Base-by-base conservation (phyloP, 2,888 invertebrate species). In the Prosapia bicincta region DNA sequence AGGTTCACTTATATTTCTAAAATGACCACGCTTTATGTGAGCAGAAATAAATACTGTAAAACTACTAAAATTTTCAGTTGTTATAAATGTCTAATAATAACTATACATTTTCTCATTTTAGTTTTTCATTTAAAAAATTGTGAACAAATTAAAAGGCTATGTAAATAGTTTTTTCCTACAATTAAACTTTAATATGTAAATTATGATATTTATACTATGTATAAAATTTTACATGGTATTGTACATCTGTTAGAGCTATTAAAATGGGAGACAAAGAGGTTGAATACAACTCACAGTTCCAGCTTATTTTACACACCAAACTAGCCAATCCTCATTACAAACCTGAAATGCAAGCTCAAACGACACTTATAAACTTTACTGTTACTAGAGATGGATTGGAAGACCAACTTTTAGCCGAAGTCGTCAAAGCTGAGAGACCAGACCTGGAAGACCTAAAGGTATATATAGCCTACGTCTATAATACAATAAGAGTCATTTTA, bases 291-390 rank as follows among this genome's bases (percentile, higher is more conserved):
- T 87, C 92, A 3, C 89, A 88, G 75, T 98, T 98, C 84, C 90
- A 94, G 66, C 87, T 98, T 3, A 93, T 98, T 80, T 86, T 98
- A 25, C 98, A 98, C 82, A 98, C 98, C 0, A 98, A 98, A 86
- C 85, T 98, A 81, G 97, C 97, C 0, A 98, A 98, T 87, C 98
- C 98, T 13, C 98, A 98, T 87, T 98, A 98, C 85, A 96, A 98
- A 84, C 98, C 98, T 0, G 98, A 98, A 88, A 96, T 98, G 95
- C 98, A 98, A 86, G 98, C 98, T 15, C 98, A 98, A 87, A 96
- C 97, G 0, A 98, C 98, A 1, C 87, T 98, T 77, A 97, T 98
- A 79, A 98, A 98, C 86, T 98, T 98, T 83, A 98, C 98, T 10
- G 98, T 98, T 7, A 98, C 98, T 7, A 90, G 96, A 82, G 98